Conservation (phyloP, 2,888 invertebrate genomes). For the Drosophila mettleri region DNA sequence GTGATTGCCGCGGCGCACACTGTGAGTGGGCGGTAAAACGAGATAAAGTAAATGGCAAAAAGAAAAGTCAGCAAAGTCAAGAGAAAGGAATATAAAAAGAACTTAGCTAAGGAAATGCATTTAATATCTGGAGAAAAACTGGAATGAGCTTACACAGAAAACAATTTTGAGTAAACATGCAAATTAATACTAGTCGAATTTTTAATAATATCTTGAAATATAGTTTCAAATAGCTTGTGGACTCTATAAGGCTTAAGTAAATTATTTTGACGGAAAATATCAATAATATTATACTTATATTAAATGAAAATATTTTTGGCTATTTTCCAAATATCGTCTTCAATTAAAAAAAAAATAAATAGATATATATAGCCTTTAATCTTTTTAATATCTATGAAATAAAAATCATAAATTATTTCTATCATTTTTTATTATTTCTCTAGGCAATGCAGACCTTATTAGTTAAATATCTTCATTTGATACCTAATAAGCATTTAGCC, state of each 20-base stretch:
- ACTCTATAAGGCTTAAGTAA: too few species aligned
- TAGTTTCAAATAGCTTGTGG: too few species aligned
- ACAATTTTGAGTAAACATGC: neutral
- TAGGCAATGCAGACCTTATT: neutral
- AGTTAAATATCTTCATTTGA: neutral
- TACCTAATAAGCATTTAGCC: neutral
- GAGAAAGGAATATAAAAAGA: conserved; percentile 1
- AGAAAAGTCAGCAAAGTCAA: conserved; percentile 14
- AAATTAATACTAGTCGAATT: neutral
- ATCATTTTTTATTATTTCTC: neutral
- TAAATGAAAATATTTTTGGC: too few species aligned
- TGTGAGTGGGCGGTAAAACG: conserved; percentile 35
- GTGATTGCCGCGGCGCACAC: conserved; percentile 31
- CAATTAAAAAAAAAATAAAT: too few species aligned
- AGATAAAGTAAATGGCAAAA: conserved; percentile 21
- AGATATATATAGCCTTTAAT: too few species aligned
- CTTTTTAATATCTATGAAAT: too few species aligned
- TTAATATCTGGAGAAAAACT: conserved; percentile 3
- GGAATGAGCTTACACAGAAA: conserved; percentile 1
- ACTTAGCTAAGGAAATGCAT: neutral
- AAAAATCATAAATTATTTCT: neutral
- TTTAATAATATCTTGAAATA: neutral
- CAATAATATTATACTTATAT: neutral
- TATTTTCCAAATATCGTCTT: too few species aligned
- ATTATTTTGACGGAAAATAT: too few species aligned